These are phyloP conservation scores for Eulemur rubriventer DNA, from an alignment of 2,797 vertebrate genomes.

Conservation along the genomic window DNA sequence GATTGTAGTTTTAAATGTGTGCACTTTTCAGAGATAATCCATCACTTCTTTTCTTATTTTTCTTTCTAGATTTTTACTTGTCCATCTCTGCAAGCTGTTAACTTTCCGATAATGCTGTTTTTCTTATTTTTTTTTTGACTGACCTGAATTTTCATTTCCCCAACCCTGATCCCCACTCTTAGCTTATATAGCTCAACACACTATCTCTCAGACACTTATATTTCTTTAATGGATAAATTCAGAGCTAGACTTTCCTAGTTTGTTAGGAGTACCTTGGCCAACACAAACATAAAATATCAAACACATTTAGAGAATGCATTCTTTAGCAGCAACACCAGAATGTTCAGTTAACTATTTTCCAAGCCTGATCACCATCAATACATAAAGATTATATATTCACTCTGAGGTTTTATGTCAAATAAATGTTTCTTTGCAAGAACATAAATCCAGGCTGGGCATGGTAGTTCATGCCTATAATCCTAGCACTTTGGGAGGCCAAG, in stretches of 20 bases:
- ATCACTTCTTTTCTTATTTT: slow-evolving; percentile 37
- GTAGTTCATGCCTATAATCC: too few species aligned
- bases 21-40: slow-evolving; percentile 9
- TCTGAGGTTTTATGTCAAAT: not conserved
- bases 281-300: slow-evolving; percentile 28
- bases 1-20: slow-evolving; percentile 33
- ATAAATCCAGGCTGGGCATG: not conserved
- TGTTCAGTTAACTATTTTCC: slow-evolving; percentile 20
- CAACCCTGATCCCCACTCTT: not conserved
- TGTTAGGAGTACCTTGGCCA: not conserved
- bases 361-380: not conserved
- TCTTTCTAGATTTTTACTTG: slow-evolving; percentile 17
- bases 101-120: slow-evolving; percentile 33
- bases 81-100: not conserved
- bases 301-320: not conserved
- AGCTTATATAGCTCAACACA: not conserved
- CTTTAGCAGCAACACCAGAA: not conserved
- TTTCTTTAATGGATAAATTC: not conserved
- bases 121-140: slow-evolving; percentile 33
- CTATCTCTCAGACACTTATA: not conserved
- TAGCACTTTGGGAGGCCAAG: too few species aligned
- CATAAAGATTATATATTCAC: not conserved
- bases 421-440: slow-evolving; percentile 28
- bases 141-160: not conserved
- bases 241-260: slow-evolving; percentile 3